Percentiles rank a stretch among this genome's conserved stretches.
These are phyloP conservation scores for Chironomus riparius DNA, from an alignment of 2,888 invertebrate genomes.

Conservation along the genomic window DNA sequence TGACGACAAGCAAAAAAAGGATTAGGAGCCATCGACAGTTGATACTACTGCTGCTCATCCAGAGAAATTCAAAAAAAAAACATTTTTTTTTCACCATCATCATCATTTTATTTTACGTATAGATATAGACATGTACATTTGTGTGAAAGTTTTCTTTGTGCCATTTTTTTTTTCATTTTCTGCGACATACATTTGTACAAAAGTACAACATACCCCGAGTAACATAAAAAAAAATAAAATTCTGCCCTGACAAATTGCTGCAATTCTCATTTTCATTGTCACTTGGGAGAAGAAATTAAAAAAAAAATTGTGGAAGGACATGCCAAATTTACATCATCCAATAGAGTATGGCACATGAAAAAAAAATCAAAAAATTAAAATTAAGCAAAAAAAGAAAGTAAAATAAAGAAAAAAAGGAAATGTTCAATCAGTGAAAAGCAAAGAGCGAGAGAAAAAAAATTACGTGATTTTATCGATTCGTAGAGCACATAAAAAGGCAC, in stretches of 20 bases:
- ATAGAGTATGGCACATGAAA: not conserved
- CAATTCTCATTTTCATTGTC: too few species aligned
- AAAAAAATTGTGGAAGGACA: too few species aligned
- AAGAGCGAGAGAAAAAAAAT: constrained; percentile 24
- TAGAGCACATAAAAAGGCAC: constrained; percentile 15
- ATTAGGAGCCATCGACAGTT: constrained; percentile 3
- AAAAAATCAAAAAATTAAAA: not conserved
- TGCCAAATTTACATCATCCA: too few species aligned
- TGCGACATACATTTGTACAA: not conserved
- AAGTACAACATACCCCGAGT: not conserved
- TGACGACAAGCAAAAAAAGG: not conserved
- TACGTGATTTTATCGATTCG: constrained; percentile 28
- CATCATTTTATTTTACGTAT: too few species aligned
- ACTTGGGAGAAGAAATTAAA: too few species aligned
- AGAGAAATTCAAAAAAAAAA: not conserved
- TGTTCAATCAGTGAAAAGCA: constrained; percentile 24
- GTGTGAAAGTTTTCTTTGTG: not conserved
- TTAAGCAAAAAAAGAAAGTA: constrained; percentile 3
- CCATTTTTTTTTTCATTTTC: not conserved
- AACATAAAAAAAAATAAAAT: too few species aligned
- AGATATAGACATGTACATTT: too few species aligned
- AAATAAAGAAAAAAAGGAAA: not conserved
- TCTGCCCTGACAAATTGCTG: too few species aligned
- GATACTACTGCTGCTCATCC: not conserved
- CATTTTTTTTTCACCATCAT: not conserved